Conservation (phyloP, 2,888 invertebrate genomes). For the Hoplodrina blanda region DNA sequence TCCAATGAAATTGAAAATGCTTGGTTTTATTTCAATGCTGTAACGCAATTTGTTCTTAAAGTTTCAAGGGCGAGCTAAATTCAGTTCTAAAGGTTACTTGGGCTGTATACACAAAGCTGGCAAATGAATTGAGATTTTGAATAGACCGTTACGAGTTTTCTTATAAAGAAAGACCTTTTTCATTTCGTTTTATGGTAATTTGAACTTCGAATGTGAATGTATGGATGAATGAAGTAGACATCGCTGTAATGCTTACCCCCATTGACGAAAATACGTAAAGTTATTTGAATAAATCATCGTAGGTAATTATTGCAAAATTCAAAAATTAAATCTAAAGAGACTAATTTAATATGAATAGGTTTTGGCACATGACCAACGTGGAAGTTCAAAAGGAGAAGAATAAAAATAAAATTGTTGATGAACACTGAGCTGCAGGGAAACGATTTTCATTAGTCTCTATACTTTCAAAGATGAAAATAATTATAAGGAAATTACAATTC, state of each 20-base stretch:
- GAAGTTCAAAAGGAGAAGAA: background rate
- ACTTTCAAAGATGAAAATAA: slow-evolving; percentile 18
- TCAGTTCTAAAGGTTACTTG: slow-evolving; percentile 23
- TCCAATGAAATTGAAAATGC: slow-evolving; percentile 43
- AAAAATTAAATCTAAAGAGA: background rate
- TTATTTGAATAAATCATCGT: background rate
- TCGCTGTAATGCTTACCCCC: background rate
- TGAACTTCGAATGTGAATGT: background rate
- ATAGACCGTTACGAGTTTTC: background rate
- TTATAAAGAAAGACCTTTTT: background rate
- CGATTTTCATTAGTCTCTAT: slow-evolving; percentile 1
- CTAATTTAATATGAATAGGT: background rate
- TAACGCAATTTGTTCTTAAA: slow-evolving; percentile 40
- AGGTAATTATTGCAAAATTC: background rate
- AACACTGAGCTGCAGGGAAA: slow-evolving; percentile 11
- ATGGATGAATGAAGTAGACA: background rate
- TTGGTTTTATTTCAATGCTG: slow-evolving; percentile 51
- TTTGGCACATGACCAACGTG: background rate
- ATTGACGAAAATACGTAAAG: too few species aligned
- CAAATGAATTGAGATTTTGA: slow-evolving; percentile 28
- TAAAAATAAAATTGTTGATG: background rate
- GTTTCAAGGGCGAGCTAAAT: slow-evolving; percentile 22
- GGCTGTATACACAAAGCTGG: slow-evolving; percentile 31
- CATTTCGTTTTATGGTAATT: background rate
- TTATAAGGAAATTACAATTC: slow-evolving; percentile 21